These are phyloP conservation scores for Drosophila antonietae DNA, from an alignment of 2,888 invertebrate genomes.

Conservation along the genomic window DNA sequence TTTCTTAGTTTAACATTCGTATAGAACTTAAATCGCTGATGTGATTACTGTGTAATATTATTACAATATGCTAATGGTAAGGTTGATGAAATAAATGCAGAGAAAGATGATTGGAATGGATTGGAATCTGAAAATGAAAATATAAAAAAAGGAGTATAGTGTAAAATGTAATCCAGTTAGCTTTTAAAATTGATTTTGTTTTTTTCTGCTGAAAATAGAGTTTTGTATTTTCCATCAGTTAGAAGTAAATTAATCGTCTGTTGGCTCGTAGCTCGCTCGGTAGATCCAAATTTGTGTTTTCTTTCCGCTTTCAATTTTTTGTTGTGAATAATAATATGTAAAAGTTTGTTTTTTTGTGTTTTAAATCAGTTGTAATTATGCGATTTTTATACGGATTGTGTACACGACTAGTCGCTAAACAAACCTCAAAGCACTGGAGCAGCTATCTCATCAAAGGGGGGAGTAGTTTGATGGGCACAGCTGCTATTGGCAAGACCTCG, in stretches of 20 bases:
- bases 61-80: too few relatives aligned
- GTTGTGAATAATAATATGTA: background rate
- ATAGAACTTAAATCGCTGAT: too few relatives aligned
- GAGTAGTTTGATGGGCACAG: background rate
- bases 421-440: background rate
- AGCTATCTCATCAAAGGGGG: background rate
- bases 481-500: background rate
- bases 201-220: background rate
- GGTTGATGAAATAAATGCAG: too few relatives aligned
- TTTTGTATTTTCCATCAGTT: background rate
- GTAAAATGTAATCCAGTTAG: background rate
- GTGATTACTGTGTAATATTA: too few relatives aligned
- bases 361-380: background rate
- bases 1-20: too few relatives aligned
- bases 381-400: background rate
- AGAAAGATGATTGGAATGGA: too few relatives aligned
- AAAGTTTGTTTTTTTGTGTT: background rate
- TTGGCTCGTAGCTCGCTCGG: background rate
- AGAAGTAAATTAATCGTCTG: background rate
- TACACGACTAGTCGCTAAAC: background rate
- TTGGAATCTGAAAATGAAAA: too few relatives aligned
- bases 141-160: too few relatives aligned
- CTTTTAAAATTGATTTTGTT: background rate
- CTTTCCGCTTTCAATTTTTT: background rate
- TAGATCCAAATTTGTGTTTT: constrained; percentile 1